phyloP scores from a whole-genome alignment of 64 coral and sea anemone genomes.

The Montipora cactus region DNA sequence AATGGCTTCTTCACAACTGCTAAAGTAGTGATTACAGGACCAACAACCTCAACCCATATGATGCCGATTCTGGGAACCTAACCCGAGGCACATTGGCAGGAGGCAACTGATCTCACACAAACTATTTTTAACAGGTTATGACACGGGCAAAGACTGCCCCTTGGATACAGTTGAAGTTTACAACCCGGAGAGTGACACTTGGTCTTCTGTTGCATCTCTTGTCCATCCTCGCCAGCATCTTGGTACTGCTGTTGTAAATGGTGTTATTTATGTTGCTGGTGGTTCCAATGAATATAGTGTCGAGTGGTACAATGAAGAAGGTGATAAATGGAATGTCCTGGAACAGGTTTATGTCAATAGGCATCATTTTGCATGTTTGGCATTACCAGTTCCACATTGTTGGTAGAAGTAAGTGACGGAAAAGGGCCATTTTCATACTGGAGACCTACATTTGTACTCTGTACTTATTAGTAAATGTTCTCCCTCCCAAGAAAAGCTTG shows the following conservation, averaged over 20 bases:
- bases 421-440: too few relatives aligned
- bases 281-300: conserved; percentile 78
- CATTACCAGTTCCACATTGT: conserved; percentile 75
- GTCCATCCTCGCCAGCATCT: conserved; percentile 84
- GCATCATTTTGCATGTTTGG: conserved; percentile 74
- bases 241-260: conserved; percentile 80
- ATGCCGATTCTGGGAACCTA: too few relatives aligned
- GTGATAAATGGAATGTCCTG: conserved; percentile 59
- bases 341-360: conserved; percentile 50
- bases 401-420: not conserved
- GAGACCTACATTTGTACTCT: too few relatives aligned
- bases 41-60: too few relatives aligned
- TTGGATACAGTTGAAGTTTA: conserved; percentile 96
- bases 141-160: conserved; percentile 60
- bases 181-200: conserved; percentile 88
- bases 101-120: too few relatives aligned
- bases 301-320: conserved; percentile 57
- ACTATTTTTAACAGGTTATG: conserved; percentile 46
- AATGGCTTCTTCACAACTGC: too few relatives aligned
- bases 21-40: too few relatives aligned
- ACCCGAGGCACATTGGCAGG: too few relatives aligned
- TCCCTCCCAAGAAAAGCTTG: too few relatives aligned
- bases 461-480: too few relatives aligned
- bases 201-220: conserved; percentile 89
- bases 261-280: conserved; percentile 88